Conservation (phyloP, 2,113 vertebrate genomes). For the Chaetura pelagica region DNA sequence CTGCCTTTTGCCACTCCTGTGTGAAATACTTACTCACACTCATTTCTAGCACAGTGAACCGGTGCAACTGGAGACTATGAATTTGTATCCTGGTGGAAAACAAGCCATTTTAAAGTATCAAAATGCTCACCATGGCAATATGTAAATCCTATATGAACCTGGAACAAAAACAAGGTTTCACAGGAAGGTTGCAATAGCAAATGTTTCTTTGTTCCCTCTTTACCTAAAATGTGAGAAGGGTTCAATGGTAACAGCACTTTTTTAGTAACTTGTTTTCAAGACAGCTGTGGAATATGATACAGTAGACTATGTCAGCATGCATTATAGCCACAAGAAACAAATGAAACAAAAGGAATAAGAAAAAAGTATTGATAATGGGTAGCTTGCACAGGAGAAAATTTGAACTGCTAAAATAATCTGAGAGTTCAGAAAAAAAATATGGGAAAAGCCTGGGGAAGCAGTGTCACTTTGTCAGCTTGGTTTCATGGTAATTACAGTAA, state of each 20-base stretch:
- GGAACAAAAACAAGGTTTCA: background rate
- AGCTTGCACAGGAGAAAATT: background rate
- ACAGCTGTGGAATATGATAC: background rate
- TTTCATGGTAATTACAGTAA: constrained; percentile 39
- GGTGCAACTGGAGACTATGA: background rate
- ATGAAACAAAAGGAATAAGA: background rate
- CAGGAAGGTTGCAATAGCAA: background rate
- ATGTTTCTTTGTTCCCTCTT: background rate
- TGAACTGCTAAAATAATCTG: background rate
- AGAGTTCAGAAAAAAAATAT: background rate
- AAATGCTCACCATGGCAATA: background rate
- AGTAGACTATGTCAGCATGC: background rate
- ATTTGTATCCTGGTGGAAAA: background rate
- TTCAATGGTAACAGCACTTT: background rate
- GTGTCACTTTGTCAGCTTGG: constrained; percentile 22
- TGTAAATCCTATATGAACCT: background rate
- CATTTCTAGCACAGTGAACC: background rate
- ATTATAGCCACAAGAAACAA: background rate
- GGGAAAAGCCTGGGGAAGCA: background rate
- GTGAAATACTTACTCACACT: background rate
- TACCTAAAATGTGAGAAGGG: background rate
- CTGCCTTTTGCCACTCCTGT: background rate
- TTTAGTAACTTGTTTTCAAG: background rate
- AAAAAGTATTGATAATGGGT: background rate
- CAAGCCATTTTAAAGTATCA: background rate